Conservation (phyloP, 2,797 vertebrate genomes). For the Sebastes iracundus region DNA sequence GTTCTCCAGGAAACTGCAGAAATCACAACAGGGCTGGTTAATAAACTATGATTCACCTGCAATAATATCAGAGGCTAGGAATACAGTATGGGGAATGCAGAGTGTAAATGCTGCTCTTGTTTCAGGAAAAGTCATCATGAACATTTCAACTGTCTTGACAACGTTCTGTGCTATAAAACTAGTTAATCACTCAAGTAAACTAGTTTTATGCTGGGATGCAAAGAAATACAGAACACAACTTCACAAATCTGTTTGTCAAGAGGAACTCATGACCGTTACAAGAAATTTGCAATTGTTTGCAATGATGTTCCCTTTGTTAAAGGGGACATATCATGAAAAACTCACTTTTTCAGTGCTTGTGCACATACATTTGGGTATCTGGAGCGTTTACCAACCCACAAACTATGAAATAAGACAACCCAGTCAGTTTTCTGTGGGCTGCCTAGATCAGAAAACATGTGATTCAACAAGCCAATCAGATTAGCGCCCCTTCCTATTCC, state of each 20-base stretch:
- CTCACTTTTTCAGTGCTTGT: too few relatives aligned
- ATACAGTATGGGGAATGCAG: background rate
- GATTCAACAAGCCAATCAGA: too few relatives aligned
- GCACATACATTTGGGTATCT: too few relatives aligned
- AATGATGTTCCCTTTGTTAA: background rate
- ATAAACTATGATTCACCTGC: background rate
- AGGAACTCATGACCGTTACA: background rate
- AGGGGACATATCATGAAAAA: too few relatives aligned
- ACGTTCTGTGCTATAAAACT: background rate
- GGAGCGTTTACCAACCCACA: too few relatives aligned
- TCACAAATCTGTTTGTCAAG: background rate
- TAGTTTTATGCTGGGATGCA: background rate
- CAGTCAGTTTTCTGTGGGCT: background rate
- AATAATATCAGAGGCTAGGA: background rate
- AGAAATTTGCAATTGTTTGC: background rate
- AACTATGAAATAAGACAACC: too few relatives aligned
- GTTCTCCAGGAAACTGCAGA: slow-evolving; percentile 92
- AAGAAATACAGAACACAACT: background rate
- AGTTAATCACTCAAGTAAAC: background rate
- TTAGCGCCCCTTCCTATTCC: too few relatives aligned
- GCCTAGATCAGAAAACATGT: too few relatives aligned
- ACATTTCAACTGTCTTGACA: too few relatives aligned
- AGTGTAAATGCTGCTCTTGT: background rate
- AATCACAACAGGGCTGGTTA: slow-evolving; percentile 7
- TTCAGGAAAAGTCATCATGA: too few relatives aligned